Conservation (phyloP, 1,140 invertebrate species). For the Neomicropteryx cornuta region DNA sequence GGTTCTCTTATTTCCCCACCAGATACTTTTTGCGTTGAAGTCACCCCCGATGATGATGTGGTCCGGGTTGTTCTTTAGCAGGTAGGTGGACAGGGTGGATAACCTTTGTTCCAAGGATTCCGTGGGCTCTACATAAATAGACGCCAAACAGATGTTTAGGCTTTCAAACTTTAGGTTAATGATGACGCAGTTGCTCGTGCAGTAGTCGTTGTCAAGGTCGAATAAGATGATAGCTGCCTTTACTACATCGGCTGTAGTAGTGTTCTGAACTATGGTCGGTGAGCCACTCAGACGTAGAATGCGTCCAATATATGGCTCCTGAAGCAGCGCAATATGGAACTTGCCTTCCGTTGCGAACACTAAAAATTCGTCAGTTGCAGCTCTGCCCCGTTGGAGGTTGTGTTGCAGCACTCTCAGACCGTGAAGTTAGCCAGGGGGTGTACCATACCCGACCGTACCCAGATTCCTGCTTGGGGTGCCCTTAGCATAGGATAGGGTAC, state of each 20-base stretch:
- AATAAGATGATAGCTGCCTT: conserved; percentile 1
- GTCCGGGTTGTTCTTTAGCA: not conserved
- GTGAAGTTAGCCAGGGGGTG: not conserved
- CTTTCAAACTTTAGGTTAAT: not conserved
- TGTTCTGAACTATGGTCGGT: conserved; percentile 16
- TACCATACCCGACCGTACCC: not conserved
- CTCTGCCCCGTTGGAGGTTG: conserved; percentile 13
- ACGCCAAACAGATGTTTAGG: not conserved
- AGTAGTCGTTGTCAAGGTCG: not conserved
- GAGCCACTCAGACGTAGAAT: conserved; percentile 9
- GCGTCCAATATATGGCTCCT: conserved; percentile 16
- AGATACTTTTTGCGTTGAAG: not conserved
- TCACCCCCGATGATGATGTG: conserved; percentile 1
- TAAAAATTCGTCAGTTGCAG: conserved; percentile 12
- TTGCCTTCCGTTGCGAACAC: conserved; percentile 2
- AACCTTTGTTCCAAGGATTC: not conserved
- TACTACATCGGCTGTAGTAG: conserved; percentile 1
- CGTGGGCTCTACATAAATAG: not conserved
- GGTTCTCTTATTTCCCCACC: not conserved
- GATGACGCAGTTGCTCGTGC: not conserved
- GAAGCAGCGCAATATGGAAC: conserved; percentile 11
- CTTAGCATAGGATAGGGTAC: conserved; percentile 15
- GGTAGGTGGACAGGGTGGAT: too few species aligned
- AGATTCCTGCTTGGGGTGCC: conserved; percentile 1
- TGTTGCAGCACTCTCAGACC: conserved; percentile 11